phyloP scores from a whole-genome alignment of 2,888 invertebrate species.

The Oscheius sp. region DNA sequence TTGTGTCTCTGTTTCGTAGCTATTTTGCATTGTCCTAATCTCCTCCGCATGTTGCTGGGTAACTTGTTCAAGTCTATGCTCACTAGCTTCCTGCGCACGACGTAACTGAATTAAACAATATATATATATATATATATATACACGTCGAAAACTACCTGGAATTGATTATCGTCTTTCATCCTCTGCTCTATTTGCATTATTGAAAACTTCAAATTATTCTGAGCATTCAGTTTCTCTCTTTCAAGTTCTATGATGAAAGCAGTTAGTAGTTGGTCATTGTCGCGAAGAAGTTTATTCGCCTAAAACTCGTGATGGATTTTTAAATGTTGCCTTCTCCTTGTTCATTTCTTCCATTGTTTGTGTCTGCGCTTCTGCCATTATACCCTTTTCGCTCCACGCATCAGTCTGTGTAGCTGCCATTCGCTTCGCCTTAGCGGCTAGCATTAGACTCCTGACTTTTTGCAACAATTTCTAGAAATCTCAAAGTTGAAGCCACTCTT shows the following conservation, averaged over 20 bases:
- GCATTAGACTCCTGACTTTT: slow-evolving; percentile 50
- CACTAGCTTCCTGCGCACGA: slow-evolving; percentile 34
- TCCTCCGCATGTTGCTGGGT: slow-evolving; percentile 32
- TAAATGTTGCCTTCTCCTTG: slow-evolving; percentile 36
- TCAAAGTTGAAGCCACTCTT: not conserved
- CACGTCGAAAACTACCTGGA: no score
- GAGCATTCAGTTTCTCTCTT: slow-evolving; percentile 58
- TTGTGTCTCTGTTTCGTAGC: slow-evolving; percentile 29
- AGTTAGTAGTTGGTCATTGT: slow-evolving; percentile 54
- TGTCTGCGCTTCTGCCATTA: slow-evolving; percentile 33
- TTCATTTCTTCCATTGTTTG: slow-evolving; percentile 57
- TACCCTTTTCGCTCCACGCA: slow-evolving; percentile 40
- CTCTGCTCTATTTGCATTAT: slow-evolving; percentile 61
- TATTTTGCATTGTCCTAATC: slow-evolving; percentile 29
- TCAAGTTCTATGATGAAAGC: slow-evolving; percentile 58
- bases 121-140: no score
- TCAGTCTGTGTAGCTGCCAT: slow-evolving; percentile 58
- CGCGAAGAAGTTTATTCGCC: slow-evolving; percentile 41
- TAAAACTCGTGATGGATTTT: not conserved
- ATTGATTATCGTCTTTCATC: slow-evolving; percentile 51
- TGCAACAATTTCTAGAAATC: slow-evolving; percentile 52
- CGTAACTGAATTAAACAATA: slow-evolving; percentile 15
- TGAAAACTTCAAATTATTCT: slow-evolving; percentile 60
- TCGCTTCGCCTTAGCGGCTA: slow-evolving; percentile 47
- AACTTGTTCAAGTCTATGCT: slow-evolving; percentile 40